Percentiles rank a stretch among this genome's conserved stretches.
Evolutionary conservation across 2,113 vertebrate genomes (phyloP).

Genomic region (Pomatorhinus ruficollis): DNA sequence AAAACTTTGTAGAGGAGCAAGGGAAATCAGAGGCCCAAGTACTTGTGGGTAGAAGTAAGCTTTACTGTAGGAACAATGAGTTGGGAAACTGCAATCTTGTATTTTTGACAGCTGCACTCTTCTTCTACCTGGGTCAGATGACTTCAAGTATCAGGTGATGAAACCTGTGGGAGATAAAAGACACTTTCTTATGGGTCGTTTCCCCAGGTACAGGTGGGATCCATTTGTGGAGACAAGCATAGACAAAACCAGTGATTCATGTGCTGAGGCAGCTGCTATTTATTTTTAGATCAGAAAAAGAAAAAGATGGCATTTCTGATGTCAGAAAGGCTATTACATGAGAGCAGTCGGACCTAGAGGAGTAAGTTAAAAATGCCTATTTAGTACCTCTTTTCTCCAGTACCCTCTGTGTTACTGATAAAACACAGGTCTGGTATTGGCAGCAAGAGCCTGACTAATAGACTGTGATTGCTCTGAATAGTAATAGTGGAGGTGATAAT

Average conservation of each 20-base stretch:
- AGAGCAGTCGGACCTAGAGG: background rate
- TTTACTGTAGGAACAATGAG: background rate
- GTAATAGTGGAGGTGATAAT: background rate
- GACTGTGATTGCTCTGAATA: accelerated
- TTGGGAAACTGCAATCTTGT: background rate
- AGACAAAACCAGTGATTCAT: background rate
- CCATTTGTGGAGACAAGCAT: background rate
- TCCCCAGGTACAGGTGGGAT: background rate
- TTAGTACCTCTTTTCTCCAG: background rate
- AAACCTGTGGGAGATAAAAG: background rate
- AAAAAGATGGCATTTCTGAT: background rate
- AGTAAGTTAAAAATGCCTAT: background rate
- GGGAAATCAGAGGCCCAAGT: background rate
- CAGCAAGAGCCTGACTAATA: background rate
- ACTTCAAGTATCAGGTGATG: background rate
- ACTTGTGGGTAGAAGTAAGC: background rate
- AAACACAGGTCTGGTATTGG: background rate
- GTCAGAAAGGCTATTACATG: background rate
- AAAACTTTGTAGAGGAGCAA: background rate
- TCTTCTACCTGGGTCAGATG: background rate
- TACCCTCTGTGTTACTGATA: background rate
- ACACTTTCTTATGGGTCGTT: background rate
- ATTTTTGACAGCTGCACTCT: background rate
- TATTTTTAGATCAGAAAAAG: constrained; percentile 20
- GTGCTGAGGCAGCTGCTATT: background rate